Percentiles rank a stretch among this genome's conserved stretches.
These are phyloP conservation scores for Pogona vitticeps DNA, from an alignment of 2,113 vertebrate species.

Conservation along the genomic window DNA sequence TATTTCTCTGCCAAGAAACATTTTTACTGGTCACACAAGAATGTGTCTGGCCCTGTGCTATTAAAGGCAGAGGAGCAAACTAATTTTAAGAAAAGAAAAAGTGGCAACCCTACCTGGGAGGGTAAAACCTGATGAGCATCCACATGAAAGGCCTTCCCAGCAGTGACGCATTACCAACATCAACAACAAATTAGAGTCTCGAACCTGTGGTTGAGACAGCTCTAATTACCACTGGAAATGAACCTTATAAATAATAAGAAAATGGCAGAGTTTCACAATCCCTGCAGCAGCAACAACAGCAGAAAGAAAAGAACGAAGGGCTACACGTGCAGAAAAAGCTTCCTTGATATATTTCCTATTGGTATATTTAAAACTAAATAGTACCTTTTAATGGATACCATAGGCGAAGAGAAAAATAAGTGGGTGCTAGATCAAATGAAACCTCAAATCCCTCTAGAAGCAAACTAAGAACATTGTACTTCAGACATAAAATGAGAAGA, in stretches of 20 bases:
- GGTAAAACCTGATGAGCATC: not conserved
- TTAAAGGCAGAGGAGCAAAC: not conserved
- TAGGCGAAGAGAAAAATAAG: no score
- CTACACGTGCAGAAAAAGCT: not conserved
- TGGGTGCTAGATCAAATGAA: no score
- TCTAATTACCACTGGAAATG: conserved; percentile 27
- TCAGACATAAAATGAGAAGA: no score
- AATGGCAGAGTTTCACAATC: conserved; percentile 24
- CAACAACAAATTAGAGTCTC: conserved; percentile 2
- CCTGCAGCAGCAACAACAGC: conserved; percentile 12
- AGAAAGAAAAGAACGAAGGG: not conserved
- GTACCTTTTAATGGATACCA: not conserved
- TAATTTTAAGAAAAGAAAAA: not conserved
- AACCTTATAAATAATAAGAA: conserved; percentile 23
- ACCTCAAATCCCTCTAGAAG: no score
- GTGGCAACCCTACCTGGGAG: not conserved
- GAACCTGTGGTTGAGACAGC: conserved; percentile 11
- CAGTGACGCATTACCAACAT: not conserved
- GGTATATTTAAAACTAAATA: not conserved
- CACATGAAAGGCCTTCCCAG: not conserved
- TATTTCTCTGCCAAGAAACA: not conserved
- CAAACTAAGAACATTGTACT: no score
- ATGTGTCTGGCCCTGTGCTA: not conserved
- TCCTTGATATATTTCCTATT: not conserved
- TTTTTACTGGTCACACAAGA: not conserved